Evolutionary conservation across 2,113 vertebrate genomes (phyloP), one percentile per base, ranked within the genome.

Genomic region (Ceuthmochares aereus): DNA sequence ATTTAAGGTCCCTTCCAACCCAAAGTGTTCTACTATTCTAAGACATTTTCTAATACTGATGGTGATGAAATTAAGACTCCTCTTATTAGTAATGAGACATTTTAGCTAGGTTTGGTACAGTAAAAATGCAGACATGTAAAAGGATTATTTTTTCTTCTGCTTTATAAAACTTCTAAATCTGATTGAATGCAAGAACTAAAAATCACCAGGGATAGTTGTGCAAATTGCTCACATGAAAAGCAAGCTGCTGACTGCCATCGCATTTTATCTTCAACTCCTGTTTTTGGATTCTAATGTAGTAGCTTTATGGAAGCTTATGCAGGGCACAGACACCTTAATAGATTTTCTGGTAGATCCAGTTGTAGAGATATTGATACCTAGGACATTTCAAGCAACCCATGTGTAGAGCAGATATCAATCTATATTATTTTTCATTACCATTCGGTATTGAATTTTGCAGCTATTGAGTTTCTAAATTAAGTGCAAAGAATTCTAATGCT

Each of bases 391-490:
- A 86, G 49, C 34, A 89, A 52, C 25, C 25, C 8, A 3, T 63
- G 42, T 51, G 34, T 16, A 15, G 56, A 89, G 64, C 47, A 29
- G 77, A 52, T 82, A 82, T 77, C 70, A 73, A 68, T 82, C 36
- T 82, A 7, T 78, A 47, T 60, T 85, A 81, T 68, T 86, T 92
- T 89, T 67, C 59, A 59, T 86, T 95, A 58, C 21, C 8, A 14
- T 58, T 87, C 30, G n/a, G 14, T 87, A 87, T 83, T 55, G 66
- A 83, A 69, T 92, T 90, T 90, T 87, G 66, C 37, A 87, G 49
- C 72, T 90, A 54, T 64, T 78, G 81, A 89, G 36, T 83, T 83
- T 90, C 37, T 90, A 92, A 90, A 92, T 86, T 78, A 92, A 90
- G 43, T 87, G 26, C 75, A 72, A 73, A 87, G 63, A 73, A 74